phyloP scores from a whole-genome alignment of 2,888 invertebrate genomes.

The Macrophya alboannulata region DNA sequence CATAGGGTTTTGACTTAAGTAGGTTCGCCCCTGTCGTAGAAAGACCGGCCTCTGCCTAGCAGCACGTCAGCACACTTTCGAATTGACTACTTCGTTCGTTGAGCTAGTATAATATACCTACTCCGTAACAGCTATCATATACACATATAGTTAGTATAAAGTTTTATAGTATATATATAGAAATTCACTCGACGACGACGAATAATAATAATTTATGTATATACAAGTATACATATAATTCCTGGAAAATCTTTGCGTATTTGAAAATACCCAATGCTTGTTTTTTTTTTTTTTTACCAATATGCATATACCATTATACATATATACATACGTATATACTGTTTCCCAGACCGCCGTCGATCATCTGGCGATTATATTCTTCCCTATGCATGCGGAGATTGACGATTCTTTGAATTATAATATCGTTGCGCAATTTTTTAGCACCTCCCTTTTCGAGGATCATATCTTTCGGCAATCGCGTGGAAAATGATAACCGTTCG shows the following conservation, averaged over 20 bases:
- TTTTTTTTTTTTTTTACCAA: too few relatives aligned
- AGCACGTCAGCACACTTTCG: constrained; percentile 66
- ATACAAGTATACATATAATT: too few relatives aligned
- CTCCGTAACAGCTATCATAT: background rate
- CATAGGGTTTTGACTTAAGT: background rate
- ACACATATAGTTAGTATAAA: background rate
- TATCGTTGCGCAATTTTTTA: too few relatives aligned
- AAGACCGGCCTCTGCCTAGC: constrained; percentile 62
- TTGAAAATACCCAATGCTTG: too few relatives aligned
- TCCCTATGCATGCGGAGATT: too few relatives aligned
- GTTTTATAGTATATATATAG: constrained; percentile 65
- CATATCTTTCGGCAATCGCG: too few relatives aligned
- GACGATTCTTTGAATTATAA: too few relatives aligned
- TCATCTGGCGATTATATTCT: too few relatives aligned
- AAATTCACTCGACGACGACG: constrained; percentile 68
- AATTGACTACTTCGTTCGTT: constrained; percentile 68
- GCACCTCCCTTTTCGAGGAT: too few relatives aligned
- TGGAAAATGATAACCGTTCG: too few relatives aligned
- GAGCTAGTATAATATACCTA: background rate
- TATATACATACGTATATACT: constrained; percentile 51
- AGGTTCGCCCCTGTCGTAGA: constrained; percentile 69
- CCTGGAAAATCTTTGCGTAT: too few relatives aligned
- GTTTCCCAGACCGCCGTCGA: background rate
- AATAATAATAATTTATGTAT: background rate
- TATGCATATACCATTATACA: background rate